phyloP scores from a whole-genome alignment of 2,888 invertebrate genomes.

The Hylaea fasciaria region DNA sequence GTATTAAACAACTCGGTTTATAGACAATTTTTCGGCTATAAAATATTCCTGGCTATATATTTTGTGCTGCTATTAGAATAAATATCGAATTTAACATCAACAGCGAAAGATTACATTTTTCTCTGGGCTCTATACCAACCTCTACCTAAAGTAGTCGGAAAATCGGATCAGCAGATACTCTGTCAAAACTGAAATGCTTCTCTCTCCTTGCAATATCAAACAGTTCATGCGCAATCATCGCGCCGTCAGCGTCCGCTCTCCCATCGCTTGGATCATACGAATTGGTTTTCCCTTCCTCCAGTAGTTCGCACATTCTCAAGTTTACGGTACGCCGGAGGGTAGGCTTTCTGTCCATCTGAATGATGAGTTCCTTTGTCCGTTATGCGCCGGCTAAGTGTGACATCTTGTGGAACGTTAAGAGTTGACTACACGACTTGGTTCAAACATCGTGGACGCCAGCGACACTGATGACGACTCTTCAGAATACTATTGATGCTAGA shows the following conservation, averaged over 20 bases:
- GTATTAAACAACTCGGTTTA: not conserved
- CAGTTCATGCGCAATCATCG: conserved; percentile 9
- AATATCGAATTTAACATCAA: too few relatives aligned
- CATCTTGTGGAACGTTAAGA: conserved; percentile 39
- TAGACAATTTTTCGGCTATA: too few relatives aligned
- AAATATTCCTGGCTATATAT: too few relatives aligned
- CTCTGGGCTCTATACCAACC: too few relatives aligned
- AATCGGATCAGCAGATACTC: too few relatives aligned
- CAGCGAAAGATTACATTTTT: too few relatives aligned
- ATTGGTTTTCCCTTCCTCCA: conserved; percentile 43
- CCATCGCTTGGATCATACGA: conserved; percentile 38
- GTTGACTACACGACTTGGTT: conserved; percentile 5
- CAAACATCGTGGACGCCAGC: not conserved
- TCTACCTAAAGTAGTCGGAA: too few relatives aligned
- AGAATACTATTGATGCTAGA: too few relatives aligned
- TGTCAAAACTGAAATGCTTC: not conserved
- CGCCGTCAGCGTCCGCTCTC: conserved; percentile 24
- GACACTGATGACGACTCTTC: too few relatives aligned
- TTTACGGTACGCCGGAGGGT: conserved; percentile 45
- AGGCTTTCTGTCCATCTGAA: conserved; percentile 50
- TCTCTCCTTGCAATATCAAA: not conserved
- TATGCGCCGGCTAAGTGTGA: conserved; percentile 47
- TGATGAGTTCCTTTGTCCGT: conserved; percentile 45
- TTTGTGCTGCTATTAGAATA: too few relatives aligned
- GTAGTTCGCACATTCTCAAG: conserved; percentile 51